Evolutionary conservation across 37 sponge, comb jelly and placozoan species (phyloP).

Genomic region (Bolinopsis microptera): DNA sequence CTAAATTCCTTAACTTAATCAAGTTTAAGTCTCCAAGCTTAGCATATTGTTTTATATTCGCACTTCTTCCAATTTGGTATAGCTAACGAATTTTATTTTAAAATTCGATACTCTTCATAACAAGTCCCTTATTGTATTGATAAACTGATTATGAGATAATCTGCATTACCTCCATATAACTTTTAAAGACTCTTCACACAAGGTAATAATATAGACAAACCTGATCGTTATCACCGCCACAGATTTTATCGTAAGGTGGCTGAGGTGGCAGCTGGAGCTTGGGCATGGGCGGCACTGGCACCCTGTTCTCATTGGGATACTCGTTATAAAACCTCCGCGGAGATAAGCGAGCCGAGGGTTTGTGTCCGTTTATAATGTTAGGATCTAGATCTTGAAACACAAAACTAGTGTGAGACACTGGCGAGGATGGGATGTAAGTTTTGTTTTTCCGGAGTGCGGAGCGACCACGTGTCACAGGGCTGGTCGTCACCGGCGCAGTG

Average conservation of each 20-base stretch:
- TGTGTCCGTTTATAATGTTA: constrained; percentile 54
- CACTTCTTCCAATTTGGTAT: no score
- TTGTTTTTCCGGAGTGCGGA: background rate
- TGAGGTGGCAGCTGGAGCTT: background rate
- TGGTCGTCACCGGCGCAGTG: background rate
- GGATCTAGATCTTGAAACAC: constrained; percentile 52
- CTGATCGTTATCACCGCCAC: constrained; percentile 6
- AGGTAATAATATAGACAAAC: no score
- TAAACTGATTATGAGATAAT: no score
- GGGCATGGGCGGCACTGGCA: background rate
- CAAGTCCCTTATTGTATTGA: no score
- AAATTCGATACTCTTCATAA: no score
- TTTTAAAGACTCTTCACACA: no score
- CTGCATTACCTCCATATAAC: no score
- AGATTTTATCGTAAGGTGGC: constrained; percentile 27
- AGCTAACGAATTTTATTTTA: no score
- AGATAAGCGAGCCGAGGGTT: constrained; percentile 8
- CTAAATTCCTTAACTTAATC: no score
- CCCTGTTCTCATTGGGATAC: background rate
- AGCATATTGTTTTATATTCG: no score
- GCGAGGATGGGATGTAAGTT: constrained; percentile 39
- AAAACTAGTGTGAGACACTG: constrained; percentile 53
- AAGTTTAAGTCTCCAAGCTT: no score
- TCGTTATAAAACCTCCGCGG: constrained; percentile 40
- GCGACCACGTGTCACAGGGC: background rate